Base-by-base conservation (phyloP, 2,113 vertebrate species). In the Nibea coibor region DNA sequence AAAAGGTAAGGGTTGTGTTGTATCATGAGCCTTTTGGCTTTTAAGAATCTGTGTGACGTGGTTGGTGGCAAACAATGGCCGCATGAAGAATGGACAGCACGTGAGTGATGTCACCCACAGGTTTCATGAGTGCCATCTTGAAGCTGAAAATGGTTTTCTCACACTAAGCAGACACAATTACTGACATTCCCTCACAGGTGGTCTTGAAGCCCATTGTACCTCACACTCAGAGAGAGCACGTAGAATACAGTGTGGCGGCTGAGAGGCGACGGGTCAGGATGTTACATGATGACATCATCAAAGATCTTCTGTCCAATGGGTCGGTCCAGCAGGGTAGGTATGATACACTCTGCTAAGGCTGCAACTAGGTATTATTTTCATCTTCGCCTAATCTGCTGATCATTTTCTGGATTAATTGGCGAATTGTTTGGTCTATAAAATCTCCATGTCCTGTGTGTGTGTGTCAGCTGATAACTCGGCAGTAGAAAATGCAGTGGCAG, bases 241-340 rank as follows among this genome's bases (percentile, higher is more conserved):
- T 91, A 0, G 96, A 97, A 80, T 89, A 97, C 88, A 96, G 96
- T 0, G 88, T 98, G 10, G 97, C 97, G 0, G 97, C 97, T 0
- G 97, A 98, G 90, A 94, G 97, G 76, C 94, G 97, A 39, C 95
- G 97, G 63, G 96, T 98, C 95, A 93, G 97, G 26, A 92, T 97
- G 86, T 63, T 95, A 0, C 97, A 99, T 0, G 87, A 96, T 2
- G 97, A 98, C 81, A 98, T 96, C 75, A 96, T 99, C 86, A 96
- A 95, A 87, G 96, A 96, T 19, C 95, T 99, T 16, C 93, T 98
- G 15, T 93, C 86, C 70, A 90, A 83, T 14, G 93, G 91, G 4
- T 72, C 82, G 8, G 35, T 76, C 14, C 92, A 94, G 75, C 93
- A 92, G 0, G 94, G 97, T 97, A 91, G 81, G 11, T 70, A 0